Evolutionary conservation across 2,113 vertebrate species (phyloP).

Genomic region (Columba livia): DNA sequence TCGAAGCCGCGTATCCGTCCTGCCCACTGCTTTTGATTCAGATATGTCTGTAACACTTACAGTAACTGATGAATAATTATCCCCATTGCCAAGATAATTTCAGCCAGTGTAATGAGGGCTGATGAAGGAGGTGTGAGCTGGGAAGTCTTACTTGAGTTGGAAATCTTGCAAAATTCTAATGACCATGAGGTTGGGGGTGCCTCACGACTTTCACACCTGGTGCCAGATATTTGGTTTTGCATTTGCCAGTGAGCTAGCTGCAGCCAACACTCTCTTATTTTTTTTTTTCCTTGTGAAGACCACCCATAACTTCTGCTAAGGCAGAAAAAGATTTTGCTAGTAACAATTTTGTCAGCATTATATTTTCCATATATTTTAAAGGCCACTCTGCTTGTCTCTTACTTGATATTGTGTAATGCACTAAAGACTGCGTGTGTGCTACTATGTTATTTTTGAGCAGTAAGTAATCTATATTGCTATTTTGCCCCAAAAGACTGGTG

Average conservation of each 20-base stretch:
- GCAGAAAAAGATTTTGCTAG: slow-evolving; percentile 2
- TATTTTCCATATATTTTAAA: slow-evolving; percentile 24
- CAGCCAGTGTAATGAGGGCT: slow-evolving; percentile 35
- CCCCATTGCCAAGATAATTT: slow-evolving; percentile 45
- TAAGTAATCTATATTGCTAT: not conserved
- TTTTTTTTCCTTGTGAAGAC: not conserved
- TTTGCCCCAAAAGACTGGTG: not conserved
- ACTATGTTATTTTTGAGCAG: not conserved
- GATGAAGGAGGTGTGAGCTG: slow-evolving; percentile 66
- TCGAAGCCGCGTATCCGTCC: not conserved
- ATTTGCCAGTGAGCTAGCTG: slow-evolving; percentile 14
- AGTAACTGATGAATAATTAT: slow-evolving; percentile 43
- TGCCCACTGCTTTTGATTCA: fast-evolving
- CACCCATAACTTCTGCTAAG: slow-evolving; percentile 38
- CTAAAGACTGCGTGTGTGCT: not conserved
- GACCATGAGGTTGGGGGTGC: not conserved
- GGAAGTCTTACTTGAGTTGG: slow-evolving; percentile 57
- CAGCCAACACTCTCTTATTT: not conserved
- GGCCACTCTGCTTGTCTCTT: not conserved
- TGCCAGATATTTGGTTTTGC: slow-evolving; percentile 28
- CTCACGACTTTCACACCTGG: slow-evolving; percentile 48
- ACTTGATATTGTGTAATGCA: not conserved
- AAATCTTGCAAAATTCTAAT: slow-evolving; percentile 47
- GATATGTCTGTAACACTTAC: slow-evolving; percentile 22
- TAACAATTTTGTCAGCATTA: slow-evolving; percentile 26